phyloP scores from a whole-genome alignment of 2,888 invertebrate species.

The Platycheirus albimanus region DNA sequence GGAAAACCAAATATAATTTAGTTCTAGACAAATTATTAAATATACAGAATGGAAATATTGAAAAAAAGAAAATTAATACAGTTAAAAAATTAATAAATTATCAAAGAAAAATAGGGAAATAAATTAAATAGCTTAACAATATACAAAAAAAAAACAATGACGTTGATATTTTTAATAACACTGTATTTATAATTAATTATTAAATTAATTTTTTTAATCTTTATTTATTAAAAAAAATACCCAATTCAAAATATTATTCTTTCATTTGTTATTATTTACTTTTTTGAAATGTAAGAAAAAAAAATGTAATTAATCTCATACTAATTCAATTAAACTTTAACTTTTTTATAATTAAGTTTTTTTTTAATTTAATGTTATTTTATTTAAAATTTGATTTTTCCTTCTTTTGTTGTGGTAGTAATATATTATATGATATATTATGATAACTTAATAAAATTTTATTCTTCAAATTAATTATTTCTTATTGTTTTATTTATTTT shows the following conservation, averaged over 20 bases:
- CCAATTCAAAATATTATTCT: conserved; percentile 38
- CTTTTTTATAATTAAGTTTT: conserved; percentile 37
- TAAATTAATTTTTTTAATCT: conserved; percentile 1
- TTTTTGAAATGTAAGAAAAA: conserved; percentile 38
- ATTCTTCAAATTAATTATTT: conserved; percentile 45
- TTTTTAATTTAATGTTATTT: conserved; percentile 46
- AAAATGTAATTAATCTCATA: conserved; percentile 39
- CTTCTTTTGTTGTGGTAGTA: conserved; percentile 60
- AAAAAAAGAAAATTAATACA: conserved; percentile 71
- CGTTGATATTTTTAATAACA: conserved; percentile 31
- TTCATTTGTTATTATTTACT: conserved; percentile 64
- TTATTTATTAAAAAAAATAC: conserved; percentile 21
- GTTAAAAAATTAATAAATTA: conserved; percentile 43
- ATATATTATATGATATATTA: conserved; percentile 6
- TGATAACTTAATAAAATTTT: conserved; percentile 55
- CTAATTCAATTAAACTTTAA: conserved; percentile 47
- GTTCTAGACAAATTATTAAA: conserved; percentile 66
- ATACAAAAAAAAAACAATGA: conserved; percentile 28
- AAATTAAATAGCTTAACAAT: conserved; percentile 63
- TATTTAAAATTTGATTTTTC: conserved; percentile 26
- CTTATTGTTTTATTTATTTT: conserved; percentile 5
- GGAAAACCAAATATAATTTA: conserved; percentile 73
- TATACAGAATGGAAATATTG: conserved; percentile 70
- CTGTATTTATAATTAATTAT: conserved; percentile 5
- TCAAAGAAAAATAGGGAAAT: conserved; percentile 53